Evolutionary conservation across 2,797 vertebrate genomes (phyloP).

Genomic region (Poliocrania exsul): DNA sequence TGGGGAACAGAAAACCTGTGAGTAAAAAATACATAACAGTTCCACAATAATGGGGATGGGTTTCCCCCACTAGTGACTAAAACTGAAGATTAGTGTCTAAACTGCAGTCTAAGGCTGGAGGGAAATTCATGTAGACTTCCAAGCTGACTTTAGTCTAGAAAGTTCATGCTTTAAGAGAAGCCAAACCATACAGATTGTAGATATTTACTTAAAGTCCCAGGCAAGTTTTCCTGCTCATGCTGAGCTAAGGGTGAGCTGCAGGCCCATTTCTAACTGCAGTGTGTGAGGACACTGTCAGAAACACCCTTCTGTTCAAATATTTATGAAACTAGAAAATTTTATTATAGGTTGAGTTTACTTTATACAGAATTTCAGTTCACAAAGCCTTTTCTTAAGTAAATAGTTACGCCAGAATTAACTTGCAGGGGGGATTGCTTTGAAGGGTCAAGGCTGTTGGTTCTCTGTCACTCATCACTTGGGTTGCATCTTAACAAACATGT

Average conservation of each 20-base stretch:
- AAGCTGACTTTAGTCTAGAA: not conserved
- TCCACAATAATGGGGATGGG: not conserved
- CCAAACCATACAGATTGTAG: not conserved
- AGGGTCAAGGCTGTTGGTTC: not conserved
- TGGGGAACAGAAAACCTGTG: not conserved
- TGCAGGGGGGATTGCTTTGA: not conserved
- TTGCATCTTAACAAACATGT: not conserved
- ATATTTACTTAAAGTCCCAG: not conserved
- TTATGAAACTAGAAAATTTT: conserved; percentile 21
- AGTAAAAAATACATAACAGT: not conserved
- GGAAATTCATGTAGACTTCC: not conserved
- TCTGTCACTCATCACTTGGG: not conserved
- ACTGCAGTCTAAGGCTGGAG: not conserved
- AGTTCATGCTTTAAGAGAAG: not conserved
- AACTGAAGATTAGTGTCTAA: not conserved
- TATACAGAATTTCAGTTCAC: not conserved
- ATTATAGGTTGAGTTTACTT: not conserved
- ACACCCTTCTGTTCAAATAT: conserved; percentile 15
- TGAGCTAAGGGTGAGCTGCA: not conserved
- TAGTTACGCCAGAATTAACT: not conserved
- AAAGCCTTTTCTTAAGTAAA: conserved; percentile 19
- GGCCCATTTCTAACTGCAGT: not conserved
- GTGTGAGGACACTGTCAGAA: not conserved
- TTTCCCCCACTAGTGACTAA: not conserved
- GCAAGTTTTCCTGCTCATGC: not conserved